Evolutionary conservation across 2,113 vertebrate genomes (phyloP).

Genomic region (Elephas maximus): DNA sequence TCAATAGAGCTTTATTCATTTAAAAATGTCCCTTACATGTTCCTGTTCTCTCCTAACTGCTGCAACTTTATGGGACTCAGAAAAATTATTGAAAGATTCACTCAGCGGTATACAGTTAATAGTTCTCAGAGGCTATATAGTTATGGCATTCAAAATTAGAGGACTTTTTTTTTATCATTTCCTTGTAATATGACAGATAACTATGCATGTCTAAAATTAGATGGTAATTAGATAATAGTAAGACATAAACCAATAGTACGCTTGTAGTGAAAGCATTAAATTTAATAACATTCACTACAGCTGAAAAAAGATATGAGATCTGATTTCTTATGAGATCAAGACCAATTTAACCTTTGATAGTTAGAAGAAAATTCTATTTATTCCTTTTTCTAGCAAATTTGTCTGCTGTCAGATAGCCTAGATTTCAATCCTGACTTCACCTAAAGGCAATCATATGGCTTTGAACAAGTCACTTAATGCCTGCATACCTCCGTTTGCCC

Average conservation of each 20-base stretch:
- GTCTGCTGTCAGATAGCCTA: not conserved
- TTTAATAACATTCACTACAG: slow-evolving; percentile 40
- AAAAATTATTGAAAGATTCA: not conserved
- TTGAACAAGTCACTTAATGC: not conserved
- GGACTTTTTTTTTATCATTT: not conserved
- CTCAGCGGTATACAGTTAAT: not conserved
- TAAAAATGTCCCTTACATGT: not conserved
- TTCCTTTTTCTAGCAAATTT: slow-evolving; percentile 40
- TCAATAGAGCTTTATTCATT: not conserved
- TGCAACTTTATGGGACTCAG: not conserved
- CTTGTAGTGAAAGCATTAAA: slow-evolving; percentile 52
- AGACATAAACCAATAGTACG: slow-evolving; percentile 50
- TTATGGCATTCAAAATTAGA: not conserved
- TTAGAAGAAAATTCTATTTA: slow-evolving; percentile 40
- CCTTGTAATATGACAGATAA: slow-evolving; percentile 37
- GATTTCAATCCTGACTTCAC: not conserved
- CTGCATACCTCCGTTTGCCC: not conserved
- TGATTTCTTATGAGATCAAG: slow-evolving; percentile 62
- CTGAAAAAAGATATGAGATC: slow-evolving; percentile 26
- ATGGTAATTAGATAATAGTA: slow-evolving; percentile 64
- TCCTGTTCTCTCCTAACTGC: not conserved
- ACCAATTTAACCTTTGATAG: slow-evolving; percentile 28
- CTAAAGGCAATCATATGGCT: not conserved
- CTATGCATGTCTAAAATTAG: slow-evolving; percentile 33
- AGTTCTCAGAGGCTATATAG: not conserved